These are phyloP conservation scores for Lampropteryx suffumata DNA, from an alignment of 2,888 invertebrate genomes.

Conservation along the genomic window DNA sequence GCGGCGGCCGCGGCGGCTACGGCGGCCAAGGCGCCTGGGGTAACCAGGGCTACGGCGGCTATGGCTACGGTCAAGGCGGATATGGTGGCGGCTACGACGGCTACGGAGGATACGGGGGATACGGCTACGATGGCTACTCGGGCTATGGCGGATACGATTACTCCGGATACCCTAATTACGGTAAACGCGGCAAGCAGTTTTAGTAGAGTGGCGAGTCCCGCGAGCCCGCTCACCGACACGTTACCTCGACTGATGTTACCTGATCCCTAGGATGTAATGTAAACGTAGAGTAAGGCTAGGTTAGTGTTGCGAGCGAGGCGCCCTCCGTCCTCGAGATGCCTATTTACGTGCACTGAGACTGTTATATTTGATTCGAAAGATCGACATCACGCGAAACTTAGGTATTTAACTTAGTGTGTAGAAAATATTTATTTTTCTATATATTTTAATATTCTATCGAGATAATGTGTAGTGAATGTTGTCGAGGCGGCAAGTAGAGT, in stretches of 20 bases:
- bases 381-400: conserved; percentile 80
- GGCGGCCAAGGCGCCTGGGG: conserved; percentile 86
- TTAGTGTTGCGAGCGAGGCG: conserved; percentile 70
- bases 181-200: conserved; percentile 85
- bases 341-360: conserved; percentile 71
- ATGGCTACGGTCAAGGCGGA: conserved; percentile 88
- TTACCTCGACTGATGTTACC: conserved; percentile 83
- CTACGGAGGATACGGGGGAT: conserved; percentile 88
- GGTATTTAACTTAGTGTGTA: conserved; percentile 81
- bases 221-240: conserved; percentile 78
- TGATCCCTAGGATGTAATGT: conserved; percentile 77
- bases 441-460: conserved; percentile 74
- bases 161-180: conserved; percentile 92
- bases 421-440: conserved; percentile 83
- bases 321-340: conserved; percentile 77
- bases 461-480: conserved; percentile 82
- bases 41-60: conserved; percentile 85
- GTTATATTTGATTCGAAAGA: conserved; percentile 66
- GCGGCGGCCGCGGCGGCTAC: conserved; percentile 87
- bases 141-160: conserved; percentile 92
- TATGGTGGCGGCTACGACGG: conserved; percentile 89
- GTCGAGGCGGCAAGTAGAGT: conserved; percentile 69
- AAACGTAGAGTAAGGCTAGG: conserved; percentile 73
- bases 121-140: conserved; percentile 89
- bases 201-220: conserved; percentile 64